phyloP scores from a whole-genome alignment of 2,888 invertebrate genomes.

The Teleiodes luculella region DNA sequence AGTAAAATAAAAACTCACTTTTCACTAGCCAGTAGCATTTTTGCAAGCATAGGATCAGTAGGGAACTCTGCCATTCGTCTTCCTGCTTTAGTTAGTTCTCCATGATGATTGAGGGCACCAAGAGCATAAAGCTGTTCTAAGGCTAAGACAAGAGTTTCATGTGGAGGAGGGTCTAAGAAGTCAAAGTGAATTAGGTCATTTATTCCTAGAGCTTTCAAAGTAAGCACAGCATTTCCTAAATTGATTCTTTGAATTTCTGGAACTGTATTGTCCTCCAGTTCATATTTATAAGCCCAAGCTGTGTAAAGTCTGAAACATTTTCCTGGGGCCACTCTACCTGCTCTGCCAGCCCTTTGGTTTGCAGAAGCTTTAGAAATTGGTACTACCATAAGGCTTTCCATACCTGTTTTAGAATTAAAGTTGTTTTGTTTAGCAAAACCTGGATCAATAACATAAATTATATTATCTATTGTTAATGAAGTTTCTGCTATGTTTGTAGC shows the following conservation, averaged over 20 bases:
- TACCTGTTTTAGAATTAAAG: constrained; percentile 97
- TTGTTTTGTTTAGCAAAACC: constrained; percentile 99
- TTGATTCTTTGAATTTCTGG: constrained; percentile 99
- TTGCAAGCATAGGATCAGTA: constrained; percentile 99
- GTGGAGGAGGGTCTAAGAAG: constrained; percentile 98
- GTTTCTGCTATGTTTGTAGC: constrained; percentile 99
- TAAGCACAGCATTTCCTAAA: constrained; percentile 97
- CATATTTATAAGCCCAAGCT: constrained; percentile 98
- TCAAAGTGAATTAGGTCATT: constrained; percentile 99
- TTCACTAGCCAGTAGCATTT: constrained; percentile 98
- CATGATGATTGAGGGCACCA: constrained; percentile 97
- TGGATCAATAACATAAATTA: constrained; percentile 99
- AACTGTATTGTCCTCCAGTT: constrained; percentile 97
- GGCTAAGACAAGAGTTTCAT: constrained; percentile 94
- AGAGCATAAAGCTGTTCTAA: constrained; percentile 98
- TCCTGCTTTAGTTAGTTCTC: constrained; percentile 97
- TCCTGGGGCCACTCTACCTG: constrained; percentile 96
- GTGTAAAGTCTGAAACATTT: constrained; percentile 99
- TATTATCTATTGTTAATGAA: constrained; percentile 98
- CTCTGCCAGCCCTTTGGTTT: constrained; percentile 97
- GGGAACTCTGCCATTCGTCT: constrained; percentile 99
- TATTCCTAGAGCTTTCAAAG: constrained; percentile 97
- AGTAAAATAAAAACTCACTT: constrained; percentile 80
- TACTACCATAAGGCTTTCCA: constrained; percentile 99
- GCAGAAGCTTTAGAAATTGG: constrained; percentile 99